Percentiles rank a stretch among this genome's conserved stretches.
Evolutionary conservation across 2,888 invertebrate genomes (phyloP).

Genomic region (Mayetiola destructor): DNA sequence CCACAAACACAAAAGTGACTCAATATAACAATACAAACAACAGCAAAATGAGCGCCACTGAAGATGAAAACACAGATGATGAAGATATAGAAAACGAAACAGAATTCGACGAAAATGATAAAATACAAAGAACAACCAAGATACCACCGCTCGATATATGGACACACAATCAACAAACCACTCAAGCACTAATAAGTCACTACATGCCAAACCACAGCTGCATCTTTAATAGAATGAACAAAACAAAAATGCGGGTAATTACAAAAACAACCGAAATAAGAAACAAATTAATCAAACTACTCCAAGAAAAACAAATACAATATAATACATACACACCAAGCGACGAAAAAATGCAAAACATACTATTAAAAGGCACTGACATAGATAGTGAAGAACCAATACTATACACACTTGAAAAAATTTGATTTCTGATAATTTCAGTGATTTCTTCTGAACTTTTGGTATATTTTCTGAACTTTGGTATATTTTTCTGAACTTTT

Average conservation of each 20-base stretch:
- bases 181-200: neutral
- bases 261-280: neutral
- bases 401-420: neutral
- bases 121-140: neutral
- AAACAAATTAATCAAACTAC: neutral
- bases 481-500: too few species aligned
- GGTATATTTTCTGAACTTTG: too few species aligned
- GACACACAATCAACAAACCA: neutral
- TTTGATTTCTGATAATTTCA: too few species aligned
- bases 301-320: neutral
- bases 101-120: neutral
- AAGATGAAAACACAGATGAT: too few species aligned
- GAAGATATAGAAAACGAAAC: too few species aligned
- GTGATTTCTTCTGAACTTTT: too few species aligned
- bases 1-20: too few species aligned
- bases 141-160: neutral
- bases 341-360: neutral
- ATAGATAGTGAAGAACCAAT: neutral
- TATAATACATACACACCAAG: neutral
- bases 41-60: too few species aligned
- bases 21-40: too few species aligned
- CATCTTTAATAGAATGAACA: neutral
- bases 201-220: neutral
- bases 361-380: neutral
- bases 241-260: neutral